phyloP scores from a whole-genome alignment of 2,113 vertebrate genomes.

The Jaculus jaculus region DNA sequence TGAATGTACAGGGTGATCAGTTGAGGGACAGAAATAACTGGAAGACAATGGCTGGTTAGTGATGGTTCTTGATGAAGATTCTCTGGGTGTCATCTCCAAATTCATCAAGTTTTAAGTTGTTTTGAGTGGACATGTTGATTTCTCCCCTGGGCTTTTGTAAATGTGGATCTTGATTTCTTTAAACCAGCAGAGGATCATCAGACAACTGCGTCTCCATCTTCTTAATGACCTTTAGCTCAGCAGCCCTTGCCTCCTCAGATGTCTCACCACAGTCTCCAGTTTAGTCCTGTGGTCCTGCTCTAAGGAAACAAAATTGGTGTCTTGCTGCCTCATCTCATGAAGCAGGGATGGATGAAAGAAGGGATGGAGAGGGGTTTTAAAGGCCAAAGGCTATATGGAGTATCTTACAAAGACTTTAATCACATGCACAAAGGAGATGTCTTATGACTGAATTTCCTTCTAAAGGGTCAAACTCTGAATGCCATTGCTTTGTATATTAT shows the following conservation, averaged over 20 bases:
- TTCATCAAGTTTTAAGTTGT: too few species aligned
- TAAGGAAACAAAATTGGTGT: background rate
- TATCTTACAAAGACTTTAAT: background rate
- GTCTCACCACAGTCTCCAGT: too few species aligned
- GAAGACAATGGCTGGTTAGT: background rate
- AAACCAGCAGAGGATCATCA: background rate
- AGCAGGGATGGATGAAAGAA: background rate
- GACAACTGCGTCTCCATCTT: background rate
- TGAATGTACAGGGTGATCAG: background rate
- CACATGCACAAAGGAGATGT: background rate
- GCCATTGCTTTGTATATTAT: background rate
- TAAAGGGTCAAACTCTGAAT: background rate
- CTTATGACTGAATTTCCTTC: background rate
- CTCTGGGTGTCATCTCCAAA: background rate
- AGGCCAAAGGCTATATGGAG: too few species aligned
- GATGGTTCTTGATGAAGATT: background rate
- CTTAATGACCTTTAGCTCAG: background rate
- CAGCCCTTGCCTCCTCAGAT: too few species aligned
- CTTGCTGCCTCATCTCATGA: too few species aligned
- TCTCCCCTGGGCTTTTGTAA: background rate
- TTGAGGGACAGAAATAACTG: background rate
- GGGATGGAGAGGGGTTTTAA: too few species aligned
- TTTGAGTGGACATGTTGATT: background rate
- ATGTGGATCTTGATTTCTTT: background rate
- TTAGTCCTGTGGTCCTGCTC: background rate